Conservation (phyloP, 2,113 vertebrate genomes). For the Piaya cayana region DNA sequence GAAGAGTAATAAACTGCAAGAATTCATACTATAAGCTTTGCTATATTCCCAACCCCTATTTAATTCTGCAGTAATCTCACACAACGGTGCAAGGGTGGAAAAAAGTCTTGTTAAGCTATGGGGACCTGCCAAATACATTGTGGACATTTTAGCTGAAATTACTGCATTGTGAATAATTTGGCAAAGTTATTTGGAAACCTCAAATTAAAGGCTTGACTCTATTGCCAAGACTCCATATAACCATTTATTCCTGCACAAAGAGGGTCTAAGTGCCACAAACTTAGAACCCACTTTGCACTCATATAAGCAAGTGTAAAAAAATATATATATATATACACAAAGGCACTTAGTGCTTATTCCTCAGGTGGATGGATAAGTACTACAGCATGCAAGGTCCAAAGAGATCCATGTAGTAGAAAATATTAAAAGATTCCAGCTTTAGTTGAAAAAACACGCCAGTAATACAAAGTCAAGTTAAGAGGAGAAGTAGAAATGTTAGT, state of each 20-base stretch:
- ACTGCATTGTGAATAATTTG: neutral
- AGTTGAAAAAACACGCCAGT: neutral
- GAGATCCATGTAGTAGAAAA: neutral
- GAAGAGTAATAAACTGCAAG: neutral
- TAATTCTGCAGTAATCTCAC: neutral
- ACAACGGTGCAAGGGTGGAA: neutral
- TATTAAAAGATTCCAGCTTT: neutral
- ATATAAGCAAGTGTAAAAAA: neutral
- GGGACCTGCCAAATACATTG: neutral
- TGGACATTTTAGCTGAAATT: neutral
- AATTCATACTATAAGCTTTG: neutral
- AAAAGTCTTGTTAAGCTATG: neutral
- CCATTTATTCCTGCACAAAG: neutral
- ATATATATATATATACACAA: neutral
- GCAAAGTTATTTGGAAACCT: neutral
- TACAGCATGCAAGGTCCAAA: neutral
- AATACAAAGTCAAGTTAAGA: neutral
- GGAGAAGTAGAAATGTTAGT: neutral
- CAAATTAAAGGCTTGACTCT: neutral
- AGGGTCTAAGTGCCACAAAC: neutral
- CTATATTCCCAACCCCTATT: neutral
- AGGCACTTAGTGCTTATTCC: neutral
- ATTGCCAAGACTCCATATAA: neutral
- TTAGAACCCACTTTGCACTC: neutral
- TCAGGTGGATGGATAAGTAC: neutral